These are phyloP conservation scores for Cyrtodaria siliqua DNA, from an alignment of 2,888 invertebrate species.

Conservation along the genomic window DNA sequence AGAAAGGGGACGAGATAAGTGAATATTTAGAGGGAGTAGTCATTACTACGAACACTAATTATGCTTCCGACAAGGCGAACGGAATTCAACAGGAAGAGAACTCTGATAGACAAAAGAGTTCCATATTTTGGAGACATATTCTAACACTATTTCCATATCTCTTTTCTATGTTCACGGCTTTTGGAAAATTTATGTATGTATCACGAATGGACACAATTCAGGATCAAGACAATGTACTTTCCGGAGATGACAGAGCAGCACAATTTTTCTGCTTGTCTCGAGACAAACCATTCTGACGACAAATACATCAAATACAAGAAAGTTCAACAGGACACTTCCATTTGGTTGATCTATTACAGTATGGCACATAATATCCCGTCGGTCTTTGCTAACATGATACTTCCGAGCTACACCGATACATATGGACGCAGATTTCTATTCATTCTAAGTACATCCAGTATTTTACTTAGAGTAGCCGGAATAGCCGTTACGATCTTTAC, in stretches of 20 bases:
- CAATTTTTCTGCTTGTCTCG: constrained; percentile 15
- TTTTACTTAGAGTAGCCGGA: constrained; percentile 6
- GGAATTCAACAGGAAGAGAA: too few relatives aligned
- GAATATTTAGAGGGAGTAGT: too few relatives aligned
- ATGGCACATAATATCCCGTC: constrained; percentile 14
- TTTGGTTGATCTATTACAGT: constrained; percentile 24
- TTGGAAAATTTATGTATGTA: constrained; percentile 1
- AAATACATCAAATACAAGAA: constrained; percentile 24
- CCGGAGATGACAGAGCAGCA: constrained; percentile 2
- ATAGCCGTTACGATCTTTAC: constrained; percentile 13
- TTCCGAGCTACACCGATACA: constrained; percentile 30
- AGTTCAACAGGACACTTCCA: constrained; percentile 31
- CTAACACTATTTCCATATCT: too few relatives aligned
- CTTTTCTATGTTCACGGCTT: too few relatives aligned
- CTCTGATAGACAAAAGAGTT: too few relatives aligned
- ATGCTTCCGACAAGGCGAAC: too few relatives aligned
- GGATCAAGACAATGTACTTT: constrained; percentile 10
- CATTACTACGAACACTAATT: too few relatives aligned
- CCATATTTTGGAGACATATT: too few relatives aligned
- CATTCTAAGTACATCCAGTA: constrained; percentile 11
- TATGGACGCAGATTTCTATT: constrained; percentile 38
- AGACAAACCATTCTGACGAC: constrained; percentile 20
- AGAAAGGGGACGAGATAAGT: too few relatives aligned
- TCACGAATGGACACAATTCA: constrained; percentile 38
- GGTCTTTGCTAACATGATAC: constrained; percentile 14